Base-by-base conservation (phyloP, 2,888 invertebrate species). In the Pterobdella sp. region DNA sequence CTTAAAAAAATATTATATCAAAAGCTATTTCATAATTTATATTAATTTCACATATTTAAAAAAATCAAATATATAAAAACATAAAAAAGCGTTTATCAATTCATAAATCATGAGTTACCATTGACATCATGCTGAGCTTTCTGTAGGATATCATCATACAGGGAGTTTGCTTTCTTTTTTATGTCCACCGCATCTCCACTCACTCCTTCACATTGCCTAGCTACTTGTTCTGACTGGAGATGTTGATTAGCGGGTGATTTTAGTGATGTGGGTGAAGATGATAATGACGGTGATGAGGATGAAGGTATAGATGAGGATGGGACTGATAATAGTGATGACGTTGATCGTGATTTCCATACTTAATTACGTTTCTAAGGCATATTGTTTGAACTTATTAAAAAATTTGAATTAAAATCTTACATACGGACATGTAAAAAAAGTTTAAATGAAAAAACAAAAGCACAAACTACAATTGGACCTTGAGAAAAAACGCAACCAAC, bases 161-260 rank as follows among this genome's bases (percentile, higher is more conserved):
- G 34, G 52, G 34, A 70, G 35, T 73, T 72, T n/a, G 75, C 75
- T 49, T 68, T 68, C n/a, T 67, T 73, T 49, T 63, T 72, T 26
- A 72, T 64, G 35, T 75, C 69, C 29, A 49, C 36, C 32, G 69
- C 69, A 18, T 69, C 69, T 22, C 52, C 49, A 42, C 49, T 49
- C 32, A 49, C 49, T 22, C 37, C 32, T 31, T 42, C 32, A 14
- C 42, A 37, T 7, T 52, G 37, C 34, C 69, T 49, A 1, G 32
- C n/a, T 31, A 49, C 69, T 34, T 49, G 42, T n/a, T 69, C 69
- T n/a, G 52, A 42, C 69, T 69, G 69, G 32, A 29, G 52, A 65
- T 7, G 22, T 63, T 63, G 7, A 14, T 42, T 42, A 42, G 7
- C 7, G 7, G 7, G 49, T 22, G 22, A 42, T 14, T 14, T 14